Evolutionary conservation across 2,888 invertebrate genomes (phyloP).

Genomic region (Scaptomyza reducta): DNA sequence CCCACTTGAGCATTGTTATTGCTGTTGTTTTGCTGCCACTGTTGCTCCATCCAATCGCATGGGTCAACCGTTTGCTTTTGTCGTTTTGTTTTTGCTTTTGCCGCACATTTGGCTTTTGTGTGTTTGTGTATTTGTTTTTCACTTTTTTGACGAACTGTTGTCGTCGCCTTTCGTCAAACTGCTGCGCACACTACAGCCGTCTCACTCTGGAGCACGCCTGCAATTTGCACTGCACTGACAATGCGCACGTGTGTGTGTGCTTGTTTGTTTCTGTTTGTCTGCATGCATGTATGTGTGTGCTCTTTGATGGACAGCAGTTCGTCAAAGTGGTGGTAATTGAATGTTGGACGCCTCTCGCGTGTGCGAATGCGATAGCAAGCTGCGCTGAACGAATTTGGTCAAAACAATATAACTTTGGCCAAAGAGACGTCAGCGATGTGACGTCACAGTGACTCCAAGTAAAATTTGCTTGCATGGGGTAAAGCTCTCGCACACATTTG

Average conservation of each 20-base stretch:
- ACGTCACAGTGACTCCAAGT: slow-evolving; percentile 63
- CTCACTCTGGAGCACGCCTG: slow-evolving; percentile 56
- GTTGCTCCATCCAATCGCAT: slow-evolving; percentile 68
- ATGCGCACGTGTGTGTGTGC: slow-evolving; percentile 4
- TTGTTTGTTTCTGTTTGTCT: not conserved
- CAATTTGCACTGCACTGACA: slow-evolving; percentile 37
- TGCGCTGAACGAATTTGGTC: slow-evolving; percentile 40
- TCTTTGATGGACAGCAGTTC: slow-evolving; percentile 82
- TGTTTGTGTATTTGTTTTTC: slow-evolving; percentile 36
- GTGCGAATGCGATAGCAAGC: slow-evolving; percentile 59
- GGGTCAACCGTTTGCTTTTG: slow-evolving; percentile 60
- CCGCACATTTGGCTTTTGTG: slow-evolving; percentile 14
- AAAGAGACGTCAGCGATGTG: slow-evolving; percentile 48
- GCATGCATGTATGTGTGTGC: slow-evolving; percentile 7
- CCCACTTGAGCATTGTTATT: slow-evolving; percentile 53
- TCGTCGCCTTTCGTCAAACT: slow-evolving; percentile 76
- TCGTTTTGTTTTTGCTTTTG: slow-evolving; percentile 51
- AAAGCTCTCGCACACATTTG: too few species aligned
- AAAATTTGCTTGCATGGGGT: slow-evolving; percentile 29
- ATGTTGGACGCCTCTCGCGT: slow-evolving; percentile 55
- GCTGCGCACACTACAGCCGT: slow-evolving; percentile 50
- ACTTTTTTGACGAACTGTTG: slow-evolving; percentile 75
- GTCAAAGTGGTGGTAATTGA: slow-evolving; percentile 82
- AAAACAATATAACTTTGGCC: slow-evolving; percentile 57
- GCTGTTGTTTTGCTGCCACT: slow-evolving; percentile 40